These are phyloP conservation scores for Oreochromis tanganicae DNA, from an alignment of 2,113 vertebrate species.

Conservation along the genomic window DNA sequence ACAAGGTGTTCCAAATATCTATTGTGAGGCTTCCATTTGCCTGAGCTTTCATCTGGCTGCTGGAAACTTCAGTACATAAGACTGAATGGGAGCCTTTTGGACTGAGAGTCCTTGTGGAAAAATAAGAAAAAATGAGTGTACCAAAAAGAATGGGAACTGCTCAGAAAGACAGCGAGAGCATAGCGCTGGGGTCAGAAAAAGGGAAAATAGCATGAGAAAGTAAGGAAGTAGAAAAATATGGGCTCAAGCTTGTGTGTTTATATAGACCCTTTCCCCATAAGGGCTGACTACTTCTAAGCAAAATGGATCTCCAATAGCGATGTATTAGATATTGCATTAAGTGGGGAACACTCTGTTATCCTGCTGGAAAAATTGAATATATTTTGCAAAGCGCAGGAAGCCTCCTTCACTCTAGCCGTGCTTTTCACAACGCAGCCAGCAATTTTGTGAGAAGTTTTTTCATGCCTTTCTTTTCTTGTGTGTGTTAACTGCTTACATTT, in stretches of 20 bases:
- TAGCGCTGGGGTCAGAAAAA: background rate
- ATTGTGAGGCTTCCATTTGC: background rate
- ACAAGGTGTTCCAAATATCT: background rate
- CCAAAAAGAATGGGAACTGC: background rate
- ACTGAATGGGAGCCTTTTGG: background rate
- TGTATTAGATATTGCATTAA: background rate
- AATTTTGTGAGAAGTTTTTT: background rate
- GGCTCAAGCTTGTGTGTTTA: background rate
- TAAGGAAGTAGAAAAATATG: background rate
- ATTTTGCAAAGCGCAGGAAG: background rate
- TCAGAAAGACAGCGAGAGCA: background rate
- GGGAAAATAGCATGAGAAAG: background rate
- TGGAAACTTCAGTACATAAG: background rate
- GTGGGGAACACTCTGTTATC: background rate
- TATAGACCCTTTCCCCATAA: background rate
- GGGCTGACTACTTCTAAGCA: background rate
- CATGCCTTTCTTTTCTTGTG: background rate
- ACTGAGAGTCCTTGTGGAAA: background rate
- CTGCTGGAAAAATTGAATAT: background rate
- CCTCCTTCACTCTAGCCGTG: background rate
- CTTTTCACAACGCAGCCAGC: background rate
- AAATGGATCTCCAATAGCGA: slow-evolving; percentile 6
- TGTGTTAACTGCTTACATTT: background rate
- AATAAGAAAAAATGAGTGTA: background rate
- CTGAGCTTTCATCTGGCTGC: background rate